Conservation (phyloP, 2,888 invertebrate genomes). For the Hyposoter didymator region DNA sequence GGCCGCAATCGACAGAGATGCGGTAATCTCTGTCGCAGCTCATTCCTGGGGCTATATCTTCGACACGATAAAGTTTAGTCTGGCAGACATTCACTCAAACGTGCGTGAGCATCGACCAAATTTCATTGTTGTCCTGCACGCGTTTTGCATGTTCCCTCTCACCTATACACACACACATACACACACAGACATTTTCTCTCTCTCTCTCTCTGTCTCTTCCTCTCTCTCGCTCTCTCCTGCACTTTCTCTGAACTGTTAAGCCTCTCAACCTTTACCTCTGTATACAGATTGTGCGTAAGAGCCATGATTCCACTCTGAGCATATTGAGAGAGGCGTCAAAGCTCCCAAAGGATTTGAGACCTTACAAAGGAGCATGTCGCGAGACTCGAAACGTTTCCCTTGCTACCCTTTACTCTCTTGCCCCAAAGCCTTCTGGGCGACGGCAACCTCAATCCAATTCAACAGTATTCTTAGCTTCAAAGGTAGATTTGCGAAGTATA, state of each 20-base stretch:
- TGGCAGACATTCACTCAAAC: not conserved
- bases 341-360: conserved; percentile 64
- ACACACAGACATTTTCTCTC: too few species aligned
- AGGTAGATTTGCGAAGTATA: conserved; percentile 66
- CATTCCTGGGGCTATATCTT: not conserved
- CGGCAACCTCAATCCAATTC: conserved; percentile 61
- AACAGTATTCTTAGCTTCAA: conserved; percentile 69
- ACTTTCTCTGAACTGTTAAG: conserved; percentile 26
- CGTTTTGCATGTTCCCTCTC: not conserved
- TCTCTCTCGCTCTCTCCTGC: not conserved
- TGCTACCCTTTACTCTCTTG: conserved; percentile 21
- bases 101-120: conserved; percentile 15
- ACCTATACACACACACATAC: not conserved
- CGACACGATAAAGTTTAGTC: conserved; percentile 4
- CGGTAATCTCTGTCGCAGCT: not conserved
- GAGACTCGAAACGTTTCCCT: conserved; percentile 45
- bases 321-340: conserved; percentile 65
- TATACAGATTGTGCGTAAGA: conserved; percentile 26
- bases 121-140: conserved; percentile 31
- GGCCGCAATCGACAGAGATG: not conserved
- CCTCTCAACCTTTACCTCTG: conserved; percentile 37
- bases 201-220: not conserved
- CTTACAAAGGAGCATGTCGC: conserved; percentile 62
- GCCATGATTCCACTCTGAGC: conserved; percentile 41
- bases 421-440: conserved; percentile 41